Conservation (phyloP, 2,888 invertebrate species). For the Venusia cambrica region DNA sequence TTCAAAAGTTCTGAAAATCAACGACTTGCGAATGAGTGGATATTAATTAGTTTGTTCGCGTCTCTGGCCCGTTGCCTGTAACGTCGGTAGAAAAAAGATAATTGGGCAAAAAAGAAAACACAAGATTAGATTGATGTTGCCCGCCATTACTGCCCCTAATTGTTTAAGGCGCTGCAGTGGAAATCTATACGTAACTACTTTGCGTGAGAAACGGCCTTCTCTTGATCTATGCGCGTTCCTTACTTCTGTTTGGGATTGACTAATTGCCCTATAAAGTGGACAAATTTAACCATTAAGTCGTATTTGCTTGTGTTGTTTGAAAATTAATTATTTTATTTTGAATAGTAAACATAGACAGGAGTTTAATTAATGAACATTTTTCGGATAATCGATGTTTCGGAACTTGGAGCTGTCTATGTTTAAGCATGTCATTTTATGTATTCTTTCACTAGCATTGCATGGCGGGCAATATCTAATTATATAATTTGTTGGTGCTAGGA, state of each 20-base stretch:
- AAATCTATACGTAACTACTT: slow-evolving; percentile 18
- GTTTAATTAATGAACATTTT: no score
- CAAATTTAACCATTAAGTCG: slow-evolving; percentile 1
- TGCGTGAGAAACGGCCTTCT: slow-evolving; percentile 7
- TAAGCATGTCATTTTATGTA: no score
- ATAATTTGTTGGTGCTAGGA: no score
- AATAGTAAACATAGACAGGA: no score
- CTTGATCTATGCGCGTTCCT: slow-evolving; percentile 9
- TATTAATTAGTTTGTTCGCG: slow-evolving; percentile 61
- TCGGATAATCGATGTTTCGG: no score
- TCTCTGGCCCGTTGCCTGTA: slow-evolving; percentile 37
- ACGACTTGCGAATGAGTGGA: slow-evolving; percentile 63
- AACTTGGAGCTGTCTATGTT: no score
- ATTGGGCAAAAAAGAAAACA: slow-evolving; percentile 46
- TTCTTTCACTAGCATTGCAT: no score
- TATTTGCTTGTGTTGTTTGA: no score
- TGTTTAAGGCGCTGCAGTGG: slow-evolving; percentile 32
- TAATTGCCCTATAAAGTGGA: slow-evolving; percentile 3
- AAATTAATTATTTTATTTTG: no score
- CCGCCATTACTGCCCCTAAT: slow-evolving; percentile 40
- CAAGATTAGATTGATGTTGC: slow-evolving; percentile 49
- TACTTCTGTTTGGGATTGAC: slow-evolving; percentile 5
- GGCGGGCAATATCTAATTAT: no score
- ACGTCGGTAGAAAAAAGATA: slow-evolving; percentile 50
- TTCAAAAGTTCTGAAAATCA: slow-evolving; percentile 35